Base-by-base conservation (phyloP, 2,888 invertebrate species). In the Campaea margaritaria region DNA sequence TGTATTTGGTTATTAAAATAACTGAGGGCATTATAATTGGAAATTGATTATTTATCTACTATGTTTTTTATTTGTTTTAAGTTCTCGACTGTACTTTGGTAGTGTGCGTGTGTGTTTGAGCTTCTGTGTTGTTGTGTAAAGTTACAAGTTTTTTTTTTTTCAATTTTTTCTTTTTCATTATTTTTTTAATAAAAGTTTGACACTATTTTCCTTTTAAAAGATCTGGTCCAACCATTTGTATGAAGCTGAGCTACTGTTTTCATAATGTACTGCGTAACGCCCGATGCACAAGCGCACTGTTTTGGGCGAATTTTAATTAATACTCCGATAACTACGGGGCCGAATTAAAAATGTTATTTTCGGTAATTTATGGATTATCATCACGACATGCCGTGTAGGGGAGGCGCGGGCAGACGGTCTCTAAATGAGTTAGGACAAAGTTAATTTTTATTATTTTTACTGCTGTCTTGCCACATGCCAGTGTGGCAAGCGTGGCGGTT, bases 331-430 rank as follows among this genome's bases (percentile, higher is more conserved):
- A 75, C 70, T 62, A 69, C 67, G 73, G 58, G 74, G 60, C 63
- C 64, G 70, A 75, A 76, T 76, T 78, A 76, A 76, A 75, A 72
- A 70, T 70, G 75, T 77, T 74, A 74, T 74, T 78, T 73, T 69
- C 64, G 55, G 65, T 69, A 66, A 75, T 74, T 71, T 74, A 75
- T 74, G 67, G 72, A 66, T 68, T 54, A 68, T 70, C 71, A 72
- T 55, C 69, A 67, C 68, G 73, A 43, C 59, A 66, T 44, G 58
- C 15, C 47, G 47, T 13, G 52, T 43, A 51, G 67, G 59, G 57
- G 59, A 39, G 47, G 43, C 31, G 36, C 9, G 9, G 38, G 44
- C 41, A 51, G 51, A 44, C 36, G 52, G 38, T 9, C 9, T 38
- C 53, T 45, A 53, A 44, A 13, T 14, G 13, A 41, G 45, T 39